phyloP scores from a whole-genome alignment of 2,797 vertebrate species.

The Hemibagrus guttatus region DNA sequence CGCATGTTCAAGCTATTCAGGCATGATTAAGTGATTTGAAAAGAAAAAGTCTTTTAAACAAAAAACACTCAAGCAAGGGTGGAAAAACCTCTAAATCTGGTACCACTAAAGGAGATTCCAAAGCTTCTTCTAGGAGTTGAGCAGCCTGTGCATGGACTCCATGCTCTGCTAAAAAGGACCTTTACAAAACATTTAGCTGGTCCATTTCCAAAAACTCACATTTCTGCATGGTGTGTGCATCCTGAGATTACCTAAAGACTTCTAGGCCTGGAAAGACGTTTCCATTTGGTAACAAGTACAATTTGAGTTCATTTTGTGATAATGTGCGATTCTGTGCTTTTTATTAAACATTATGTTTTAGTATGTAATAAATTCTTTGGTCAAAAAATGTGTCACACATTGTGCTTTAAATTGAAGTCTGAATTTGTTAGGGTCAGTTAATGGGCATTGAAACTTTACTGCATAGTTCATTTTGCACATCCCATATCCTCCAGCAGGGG shows the following conservation, averaged over 20 bases:
- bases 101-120: too few species aligned
- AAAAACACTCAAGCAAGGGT: background rate
- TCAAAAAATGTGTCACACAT: background rate
- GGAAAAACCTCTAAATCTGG: background rate
- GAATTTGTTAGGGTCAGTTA: background rate
- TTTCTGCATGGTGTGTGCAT: background rate
- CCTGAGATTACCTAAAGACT: background rate
- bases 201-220: background rate
- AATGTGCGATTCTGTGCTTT: background rate
- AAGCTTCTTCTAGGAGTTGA: background rate
- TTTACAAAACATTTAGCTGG: background rate
- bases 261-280: background rate
- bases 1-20: background rate
- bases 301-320: background rate
- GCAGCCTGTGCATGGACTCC: background rate
- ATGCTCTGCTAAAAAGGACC: background rate
- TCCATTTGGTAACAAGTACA: background rate
- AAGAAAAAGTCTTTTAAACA: background rate
- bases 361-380: background rate
- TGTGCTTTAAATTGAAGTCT: background rate
- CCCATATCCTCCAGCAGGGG: conserved; percentile 40
- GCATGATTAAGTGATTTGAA: background rate
- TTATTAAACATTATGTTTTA: background rate
- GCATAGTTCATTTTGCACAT: background rate
- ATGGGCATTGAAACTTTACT: background rate